A percentile compares a stretch with the other conserved stretches of the same genome.
phyloP scores from a whole-genome alignment of 2,113 vertebrate genomes.

The Cyanoliseus patagonus region DNA sequence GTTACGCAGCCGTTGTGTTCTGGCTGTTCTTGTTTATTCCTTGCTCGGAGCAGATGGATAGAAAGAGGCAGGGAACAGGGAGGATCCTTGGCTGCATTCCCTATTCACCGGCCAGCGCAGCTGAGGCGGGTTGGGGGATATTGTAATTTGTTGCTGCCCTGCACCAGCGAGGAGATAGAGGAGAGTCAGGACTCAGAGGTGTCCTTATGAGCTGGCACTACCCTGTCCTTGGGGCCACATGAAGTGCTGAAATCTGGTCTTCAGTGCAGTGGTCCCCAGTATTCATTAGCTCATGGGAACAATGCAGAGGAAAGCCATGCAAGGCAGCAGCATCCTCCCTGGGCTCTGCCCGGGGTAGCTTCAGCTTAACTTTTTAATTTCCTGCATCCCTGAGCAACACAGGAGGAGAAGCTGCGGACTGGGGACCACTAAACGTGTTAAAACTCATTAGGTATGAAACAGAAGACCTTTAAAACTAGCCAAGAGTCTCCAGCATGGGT shows the following conservation, averaged over 20 bases:
- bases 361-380: slow-evolving; percentile 60
- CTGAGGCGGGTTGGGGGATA: slow-evolving; percentile 28
- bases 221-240: not conserved
- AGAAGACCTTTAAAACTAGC: slow-evolving; percentile 45
- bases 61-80: slow-evolving; percentile 46
- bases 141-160: slow-evolving; percentile 9
- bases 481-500: slow-evolving; percentile 20
- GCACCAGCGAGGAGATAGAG: not conserved
- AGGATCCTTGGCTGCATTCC: slow-evolving; percentile 61
- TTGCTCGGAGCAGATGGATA: slow-evolving; percentile 50
- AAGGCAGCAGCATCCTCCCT: slow-evolving; percentile 6
- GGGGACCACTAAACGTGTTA: slow-evolving; percentile 11
- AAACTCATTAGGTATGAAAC: slow-evolving; percentile 44
- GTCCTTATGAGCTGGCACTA: not conserved
- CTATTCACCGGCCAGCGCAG: slow-evolving; percentile 39
- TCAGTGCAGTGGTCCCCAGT: not conserved
- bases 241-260: not conserved
- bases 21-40: slow-evolving; percentile 56
- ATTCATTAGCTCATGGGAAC: not conserved
- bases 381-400: slow-evolving; percentile 65
- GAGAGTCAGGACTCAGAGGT: not conserved
- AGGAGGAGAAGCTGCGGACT: slow-evolving; percentile 1
- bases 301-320: not conserved
- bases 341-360: slow-evolving; percentile 5
- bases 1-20: slow-evolving; percentile 48